Base-by-base conservation (phyloP, 2,113 vertebrate genomes). In the Eurypyga helias region DNA sequence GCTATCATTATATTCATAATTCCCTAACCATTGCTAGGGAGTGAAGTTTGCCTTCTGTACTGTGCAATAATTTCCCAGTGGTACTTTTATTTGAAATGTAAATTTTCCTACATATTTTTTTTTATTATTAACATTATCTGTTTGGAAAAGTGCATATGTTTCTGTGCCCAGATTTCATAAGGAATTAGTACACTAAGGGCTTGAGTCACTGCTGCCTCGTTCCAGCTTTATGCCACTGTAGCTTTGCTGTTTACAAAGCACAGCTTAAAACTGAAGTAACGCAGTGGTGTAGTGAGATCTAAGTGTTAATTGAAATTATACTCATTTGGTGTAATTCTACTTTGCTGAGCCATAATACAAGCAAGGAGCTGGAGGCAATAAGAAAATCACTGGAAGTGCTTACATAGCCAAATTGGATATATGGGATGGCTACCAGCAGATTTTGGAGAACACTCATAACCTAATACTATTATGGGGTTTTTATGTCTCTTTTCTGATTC, bases 401-500 rank as follows among this genome's bases (percentile, higher is more conserved):
- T 58, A 55, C 54, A 36, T 96, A 52, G 65, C 54, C 87, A 95
- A 73, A 69, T 19, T 85, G 70, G 70, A 29, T 92, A 28, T 19
- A 4, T 34, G 83, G 77, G 29, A 69, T 84, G 89, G 62, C 75
- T 75, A 89, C 61, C 89, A 94, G 73, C 51, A 77, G 78, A 65
- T 76, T 91, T 62, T 93, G 84, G 52, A 82, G 77, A 84, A 49
- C 36, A 64, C 14, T 93, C 55, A 54, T 11, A 36, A 18, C 49
- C 71, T 84, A 55, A 87, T 81, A 19, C 14, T 69, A 0, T 87
- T 69, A 21, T 31, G 58, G 23, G 21, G 13, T 11, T 77, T 95
- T 97, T 92, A 91, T 92, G 89, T 95, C 92, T 95, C 94, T 97
- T 84, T 92, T 93, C 91, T 83, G 26, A 20, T 86, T 95, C 43